These are phyloP conservation scores for Eulemur coronatus DNA, from an alignment of 2,797 vertebrate species.

Conservation along the genomic window DNA sequence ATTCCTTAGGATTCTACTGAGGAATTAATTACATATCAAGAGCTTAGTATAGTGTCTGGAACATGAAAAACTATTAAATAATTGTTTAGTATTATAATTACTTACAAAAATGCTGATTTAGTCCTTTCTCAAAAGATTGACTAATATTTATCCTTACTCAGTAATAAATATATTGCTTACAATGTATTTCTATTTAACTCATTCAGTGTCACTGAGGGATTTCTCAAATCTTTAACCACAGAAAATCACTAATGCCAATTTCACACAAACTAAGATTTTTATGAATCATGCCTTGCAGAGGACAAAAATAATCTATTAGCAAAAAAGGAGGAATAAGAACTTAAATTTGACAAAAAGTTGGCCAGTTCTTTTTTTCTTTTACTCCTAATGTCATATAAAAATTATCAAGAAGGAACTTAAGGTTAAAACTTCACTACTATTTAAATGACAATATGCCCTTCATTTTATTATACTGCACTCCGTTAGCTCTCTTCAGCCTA, in stretches of 20 bases:
- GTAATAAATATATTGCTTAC: background rate
- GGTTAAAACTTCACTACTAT: background rate
- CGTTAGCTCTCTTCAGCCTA: background rate
- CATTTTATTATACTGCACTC: background rate
- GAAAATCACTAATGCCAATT: background rate
- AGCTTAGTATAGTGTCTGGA: background rate
- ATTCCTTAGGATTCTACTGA: background rate
- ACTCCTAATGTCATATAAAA: background rate
- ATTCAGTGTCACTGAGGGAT: background rate
- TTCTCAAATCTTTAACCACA: background rate
- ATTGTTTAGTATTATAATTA: background rate
- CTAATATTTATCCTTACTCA: background rate
- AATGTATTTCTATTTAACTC: background rate
- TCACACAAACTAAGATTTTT: background rate
- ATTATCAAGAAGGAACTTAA: background rate
- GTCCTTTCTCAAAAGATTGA: background rate
- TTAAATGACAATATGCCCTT: background rate
- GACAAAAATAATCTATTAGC: background rate
- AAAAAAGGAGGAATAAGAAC: background rate
- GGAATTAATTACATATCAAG: background rate
- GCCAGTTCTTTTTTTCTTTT: background rate
- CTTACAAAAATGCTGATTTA: background rate
- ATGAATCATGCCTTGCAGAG: background rate
- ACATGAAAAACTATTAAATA: background rate
- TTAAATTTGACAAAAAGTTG: background rate